Evolutionary conservation across 1,140 invertebrate species (phyloP), one percentile per base, ranked within the genome.

Genomic region (Drosophila pseudoobscura): DNA sequence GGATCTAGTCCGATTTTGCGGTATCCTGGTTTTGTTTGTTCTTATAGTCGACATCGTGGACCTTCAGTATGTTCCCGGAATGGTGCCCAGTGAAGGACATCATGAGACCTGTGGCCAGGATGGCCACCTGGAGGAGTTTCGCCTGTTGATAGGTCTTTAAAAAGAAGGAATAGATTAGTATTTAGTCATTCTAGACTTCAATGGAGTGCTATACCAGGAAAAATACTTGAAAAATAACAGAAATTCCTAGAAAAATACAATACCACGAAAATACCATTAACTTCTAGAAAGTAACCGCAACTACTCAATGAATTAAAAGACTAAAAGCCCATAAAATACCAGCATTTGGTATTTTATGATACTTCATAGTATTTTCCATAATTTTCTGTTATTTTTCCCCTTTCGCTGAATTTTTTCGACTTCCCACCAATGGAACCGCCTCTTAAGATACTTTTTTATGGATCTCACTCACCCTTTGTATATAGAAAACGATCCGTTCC

Each of bases 141-240:
- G 82, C 82, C 29, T 75, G 66, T 24, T 90, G 78, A 51, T 79
- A 87, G 31, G 78, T 90, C 88, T 89, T n/a, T 13, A 50, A 39
- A 26, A 29, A 47, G 20, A 20, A 20, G 1, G 20, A 20, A 20
- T 20, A 20, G 20, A 17, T 17, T 17, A 2, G 20, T 20, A 20
- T 20, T 20, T 20, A 20, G 20, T 20, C 20, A 20, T 2, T 20
- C 20, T 2, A 20, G 20, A 20, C 20, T 20, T 20, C 20, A 2
- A 2, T 20, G 20, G 20, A 1, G 20, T 20, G 20, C 20, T 20
- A 20, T 2, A 20, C 20, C 20, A 3, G 8, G 17, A 24, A 20
- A 20, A 20, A 20, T 20, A 20, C 20, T 0, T 20, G 20, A 20
- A 20, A 20, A 20, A 20, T 20, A 20, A 20, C 20, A 20, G 20